Base-by-base conservation (phyloP, 2,113 vertebrate species). In the Pelodiscus sinensis region DNA sequence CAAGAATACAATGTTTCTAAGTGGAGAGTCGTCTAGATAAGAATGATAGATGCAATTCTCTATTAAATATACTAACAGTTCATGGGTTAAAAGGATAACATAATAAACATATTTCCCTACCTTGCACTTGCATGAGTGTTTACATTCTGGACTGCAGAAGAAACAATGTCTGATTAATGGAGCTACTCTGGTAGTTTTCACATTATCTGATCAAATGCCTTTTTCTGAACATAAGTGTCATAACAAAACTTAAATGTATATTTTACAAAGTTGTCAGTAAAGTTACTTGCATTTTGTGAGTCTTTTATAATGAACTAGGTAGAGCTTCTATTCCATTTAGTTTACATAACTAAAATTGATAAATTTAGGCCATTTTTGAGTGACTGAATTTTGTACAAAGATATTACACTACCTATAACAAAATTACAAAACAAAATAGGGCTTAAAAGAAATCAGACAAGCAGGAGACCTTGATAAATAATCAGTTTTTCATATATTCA, bases 111-210 rank as follows among this genome's bases (percentile, higher is more conserved):
- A 90, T 96, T 96, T 96, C 92, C 90, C 84, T 94, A 96, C 93
- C 87, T 89, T 1, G 0, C 84, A 91, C 93, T 96, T 93, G 16
- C 35, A 92, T 87, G 95, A 86, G 5, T 90, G 93, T 95, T 97
- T 97, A 96, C 31, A 96, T 96, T 96, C 82, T 93, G 83, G 58
- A 86, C 57, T n/a, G 21, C 73, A 91, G 38, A 85, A 96, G 93
- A 96, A 96, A 92, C 18, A 92, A 95, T 93, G 94, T 84, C 94
- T 97, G 96, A 96, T 96, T 95, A 96, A 97, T 97, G 80, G 85
- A 92, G 62, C 79, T 93, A 85, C 85, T 68, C 90, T 95, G 94
- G 87, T 93, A 92, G 84, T 95, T 96, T 96, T 96, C 87, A 89
- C 92, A 89, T 87, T 95, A 97, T 93, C 82, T 89, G 90, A 89